Conservation (phyloP, 1,140 invertebrate genomes). For the Drosophila miranda region DNA sequence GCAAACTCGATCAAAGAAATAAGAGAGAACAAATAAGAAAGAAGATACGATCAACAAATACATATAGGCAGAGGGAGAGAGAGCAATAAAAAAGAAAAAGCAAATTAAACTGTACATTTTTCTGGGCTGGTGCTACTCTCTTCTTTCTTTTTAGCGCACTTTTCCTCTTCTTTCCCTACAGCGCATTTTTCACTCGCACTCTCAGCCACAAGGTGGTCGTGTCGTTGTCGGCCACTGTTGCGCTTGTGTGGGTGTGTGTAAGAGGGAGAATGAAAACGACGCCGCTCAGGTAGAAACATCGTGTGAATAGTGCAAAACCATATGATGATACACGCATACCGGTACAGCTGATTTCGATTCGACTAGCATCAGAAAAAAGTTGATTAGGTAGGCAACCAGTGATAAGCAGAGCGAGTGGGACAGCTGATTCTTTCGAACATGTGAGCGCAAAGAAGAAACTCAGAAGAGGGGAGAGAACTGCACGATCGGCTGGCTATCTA, state of each 20-base stretch:
- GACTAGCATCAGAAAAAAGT: constrained; percentile 53
- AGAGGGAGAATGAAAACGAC: constrained; percentile 5
- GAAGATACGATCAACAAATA: constrained; percentile 7
- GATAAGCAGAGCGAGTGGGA: constrained; percentile 51
- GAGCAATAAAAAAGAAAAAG: constrained; percentile 6
- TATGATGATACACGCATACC: constrained; percentile 73
- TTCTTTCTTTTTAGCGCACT: constrained; percentile 20
- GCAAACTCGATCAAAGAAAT: constrained; percentile 14
- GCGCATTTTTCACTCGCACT: constrained; percentile 23
- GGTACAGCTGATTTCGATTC: constrained; percentile 76
- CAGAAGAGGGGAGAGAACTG: constrained; percentile 5
- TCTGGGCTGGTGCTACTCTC: constrained; percentile 4
- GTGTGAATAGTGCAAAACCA: constrained; percentile 46
- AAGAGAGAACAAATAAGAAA: constrained; percentile 10
- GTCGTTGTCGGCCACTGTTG: no score
- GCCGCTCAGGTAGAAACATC: constrained; percentile 36
- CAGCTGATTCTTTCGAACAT: constrained; percentile 60
- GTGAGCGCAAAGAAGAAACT: constrained; percentile 28
- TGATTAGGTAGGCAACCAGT: constrained; percentile 65
- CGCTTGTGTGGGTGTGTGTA: constrained; percentile 18
- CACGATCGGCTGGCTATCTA: constrained; percentile 31
- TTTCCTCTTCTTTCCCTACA: constrained; percentile 3
- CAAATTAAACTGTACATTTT: constrained; percentile 67
- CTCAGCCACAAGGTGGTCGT: constrained; percentile 1
- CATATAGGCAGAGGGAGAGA: neutral